Percentiles rank a stretch among this genome's conserved stretches.
These are phyloP conservation scores for Argyrosomus japonicus DNA, from an alignment of 2,113 vertebrate species.

Conservation along the genomic window DNA sequence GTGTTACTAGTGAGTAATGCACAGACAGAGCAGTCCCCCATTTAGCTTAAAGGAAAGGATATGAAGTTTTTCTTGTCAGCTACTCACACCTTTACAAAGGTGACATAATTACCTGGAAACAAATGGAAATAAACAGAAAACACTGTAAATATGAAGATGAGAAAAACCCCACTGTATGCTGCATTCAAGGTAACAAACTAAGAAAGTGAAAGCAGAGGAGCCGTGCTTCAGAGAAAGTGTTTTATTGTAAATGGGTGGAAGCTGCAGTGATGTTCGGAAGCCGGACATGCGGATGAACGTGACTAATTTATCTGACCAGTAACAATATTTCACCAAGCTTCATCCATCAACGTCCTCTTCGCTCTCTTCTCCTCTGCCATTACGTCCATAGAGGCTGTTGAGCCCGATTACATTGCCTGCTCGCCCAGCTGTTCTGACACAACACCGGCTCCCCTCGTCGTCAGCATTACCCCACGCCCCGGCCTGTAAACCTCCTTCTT, in stretches of 20 bases:
- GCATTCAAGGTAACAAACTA: neutral
- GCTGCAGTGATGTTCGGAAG: no score
- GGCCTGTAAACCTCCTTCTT: no score
- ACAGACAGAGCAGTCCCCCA: neutral
- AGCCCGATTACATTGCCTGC: no score
- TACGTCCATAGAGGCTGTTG: no score
- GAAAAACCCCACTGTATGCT: constrained; percentile 1
- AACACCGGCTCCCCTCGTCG: no score
- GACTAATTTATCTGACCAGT: no score
- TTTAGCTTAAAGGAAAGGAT: constrained; percentile 45
- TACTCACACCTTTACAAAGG: neutral
- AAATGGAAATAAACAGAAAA: neutral
- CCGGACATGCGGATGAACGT: no score
- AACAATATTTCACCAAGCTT: no score
- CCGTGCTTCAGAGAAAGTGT: constrained; percentile 19
- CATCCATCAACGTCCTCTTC: no score
- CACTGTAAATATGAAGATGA: constrained; percentile 2
- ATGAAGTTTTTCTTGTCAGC: constrained; percentile 28
- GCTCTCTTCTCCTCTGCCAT: no score
- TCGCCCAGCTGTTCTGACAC: no score
- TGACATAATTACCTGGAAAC: neutral
- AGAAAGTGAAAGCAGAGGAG: constrained; percentile 8
- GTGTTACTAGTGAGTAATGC: neutral
- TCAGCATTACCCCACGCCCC: no score
- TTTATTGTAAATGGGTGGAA: constrained; percentile 31